phyloP scores from a whole-genome alignment of 2,797 vertebrate species.

The Pteronotus mesoamericanus region DNA sequence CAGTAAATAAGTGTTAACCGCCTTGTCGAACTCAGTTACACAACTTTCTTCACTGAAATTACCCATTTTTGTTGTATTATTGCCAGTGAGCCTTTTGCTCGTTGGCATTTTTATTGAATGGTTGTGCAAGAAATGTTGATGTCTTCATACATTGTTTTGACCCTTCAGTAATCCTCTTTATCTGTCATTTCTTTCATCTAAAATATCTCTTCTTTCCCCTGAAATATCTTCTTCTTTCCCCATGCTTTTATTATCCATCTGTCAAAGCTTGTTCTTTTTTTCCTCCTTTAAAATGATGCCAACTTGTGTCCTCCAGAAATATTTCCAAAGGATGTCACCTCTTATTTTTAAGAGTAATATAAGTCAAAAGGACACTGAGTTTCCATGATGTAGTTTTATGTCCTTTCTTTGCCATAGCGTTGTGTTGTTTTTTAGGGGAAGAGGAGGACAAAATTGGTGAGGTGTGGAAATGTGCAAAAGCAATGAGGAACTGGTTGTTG shows the following conservation, averaged over 20 bases:
- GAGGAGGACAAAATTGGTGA: background rate
- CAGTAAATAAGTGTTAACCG: conserved; percentile 49
- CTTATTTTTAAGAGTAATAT: background rate
- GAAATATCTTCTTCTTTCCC: conserved; percentile 19
- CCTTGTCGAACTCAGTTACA: background rate
- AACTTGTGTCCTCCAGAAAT: background rate
- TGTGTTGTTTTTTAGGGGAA: background rate
- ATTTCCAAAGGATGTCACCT: background rate
- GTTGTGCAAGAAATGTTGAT: conserved; percentile 17
- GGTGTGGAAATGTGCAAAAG: background rate
- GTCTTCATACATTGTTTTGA: conserved; percentile 34
- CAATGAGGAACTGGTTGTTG: background rate
- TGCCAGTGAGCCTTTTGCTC: conserved; percentile 12
- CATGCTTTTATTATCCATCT: background rate
- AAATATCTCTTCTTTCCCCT: conserved; percentile 14
- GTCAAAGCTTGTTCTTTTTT: background rate
- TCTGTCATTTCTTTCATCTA: conserved; percentile 12
- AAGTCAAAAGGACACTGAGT: background rate
- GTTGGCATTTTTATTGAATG: conserved; percentile 49
- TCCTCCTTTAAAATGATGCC: background rate
- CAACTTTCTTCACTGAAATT: conserved; percentile 39
- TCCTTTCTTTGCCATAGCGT: background rate
- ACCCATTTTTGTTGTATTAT: conserved; percentile 4
- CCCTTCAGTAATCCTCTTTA: background rate
- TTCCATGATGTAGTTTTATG: background rate